Conservation (phyloP, 1,140 invertebrate species). For the Cydia pomonella region DNA sequence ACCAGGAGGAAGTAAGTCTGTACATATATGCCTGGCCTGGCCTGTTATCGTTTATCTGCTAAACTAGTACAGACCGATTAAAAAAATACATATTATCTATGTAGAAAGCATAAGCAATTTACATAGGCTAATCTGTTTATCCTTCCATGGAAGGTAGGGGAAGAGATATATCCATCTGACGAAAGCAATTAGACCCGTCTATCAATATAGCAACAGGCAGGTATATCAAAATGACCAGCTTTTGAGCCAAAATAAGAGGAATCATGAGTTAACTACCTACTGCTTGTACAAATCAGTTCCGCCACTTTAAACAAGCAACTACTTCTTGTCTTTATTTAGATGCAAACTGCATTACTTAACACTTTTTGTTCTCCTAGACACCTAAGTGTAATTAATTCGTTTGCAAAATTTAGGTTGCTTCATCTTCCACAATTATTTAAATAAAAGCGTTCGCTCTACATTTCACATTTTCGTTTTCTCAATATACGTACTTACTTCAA, state of each 20-base stretch:
- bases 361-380: neutral
- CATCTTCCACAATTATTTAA: slow-evolving; percentile 3
- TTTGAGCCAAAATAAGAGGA: neutral
- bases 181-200: too few relatives aligned
- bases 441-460: slow-evolving; percentile 6
- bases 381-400: slow-evolving; percentile 4
- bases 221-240: too few relatives aligned
- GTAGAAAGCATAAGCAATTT: too few relatives aligned
- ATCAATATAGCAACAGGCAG: too few relatives aligned
- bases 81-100: too few relatives aligned
- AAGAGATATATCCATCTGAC: too few relatives aligned
- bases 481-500: neutral
- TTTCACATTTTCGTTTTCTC: neutral
- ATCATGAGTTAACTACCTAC: neutral
- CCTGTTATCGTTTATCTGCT: too few relatives aligned
- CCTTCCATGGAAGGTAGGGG: too few relatives aligned
- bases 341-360: slow-evolving; percentile 14
- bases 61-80: too few relatives aligned
- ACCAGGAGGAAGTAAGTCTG: too few relatives aligned
- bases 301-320: neutral
- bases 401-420: slow-evolving; percentile 16
- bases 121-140: too few relatives aligned
- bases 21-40: too few relatives aligned
- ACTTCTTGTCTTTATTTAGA: neutral
- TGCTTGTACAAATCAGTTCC: neutral